These are phyloP conservation scores for Cassiopea xamachana DNA, from an alignment of 30 jellyfish, hydroid and myxozoan species.

Conservation along the genomic window DNA sequence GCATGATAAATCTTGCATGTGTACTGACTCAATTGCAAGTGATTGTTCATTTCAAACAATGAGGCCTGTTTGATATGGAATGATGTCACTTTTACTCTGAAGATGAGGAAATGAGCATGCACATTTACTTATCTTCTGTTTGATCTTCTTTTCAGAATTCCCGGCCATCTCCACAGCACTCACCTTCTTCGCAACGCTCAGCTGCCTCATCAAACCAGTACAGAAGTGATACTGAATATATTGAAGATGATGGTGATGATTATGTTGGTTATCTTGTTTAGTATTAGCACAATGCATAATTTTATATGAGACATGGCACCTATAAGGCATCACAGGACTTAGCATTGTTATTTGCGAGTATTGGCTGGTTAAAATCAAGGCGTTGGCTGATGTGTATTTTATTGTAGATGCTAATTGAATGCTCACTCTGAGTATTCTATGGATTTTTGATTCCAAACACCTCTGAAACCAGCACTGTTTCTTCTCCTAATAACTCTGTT, in stretches of 20 bases:
- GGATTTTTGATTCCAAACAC: background rate
- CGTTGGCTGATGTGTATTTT: background rate
- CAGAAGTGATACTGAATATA: constrained; percentile 96
- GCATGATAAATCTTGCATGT: no score
- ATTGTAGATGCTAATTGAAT: background rate
- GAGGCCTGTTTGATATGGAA: no score
- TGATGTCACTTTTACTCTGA: no score
- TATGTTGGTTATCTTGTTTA: constrained; percentile 97
- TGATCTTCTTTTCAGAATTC: constrained; percentile 9
- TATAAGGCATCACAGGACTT: background rate
- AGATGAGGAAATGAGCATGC: background rate
- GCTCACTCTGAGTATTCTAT: background rate
- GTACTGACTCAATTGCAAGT: no score
- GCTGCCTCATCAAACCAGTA: constrained; percentile 94
- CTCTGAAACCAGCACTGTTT: no score
- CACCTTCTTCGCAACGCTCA: constrained; percentile 93
- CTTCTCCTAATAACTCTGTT: no score
- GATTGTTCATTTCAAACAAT: no score
- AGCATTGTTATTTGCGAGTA: background rate
- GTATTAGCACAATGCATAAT: background rate
- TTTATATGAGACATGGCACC: background rate
- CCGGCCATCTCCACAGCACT: constrained; percentile 85
- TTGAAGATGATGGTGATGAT: constrained; percentile 91
- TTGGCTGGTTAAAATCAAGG: background rate
- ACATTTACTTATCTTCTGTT: background rate